These are phyloP conservation scores for Alauda arvensis DNA, from an alignment of 2,797 vertebrate species.

Conservation along the genomic window DNA sequence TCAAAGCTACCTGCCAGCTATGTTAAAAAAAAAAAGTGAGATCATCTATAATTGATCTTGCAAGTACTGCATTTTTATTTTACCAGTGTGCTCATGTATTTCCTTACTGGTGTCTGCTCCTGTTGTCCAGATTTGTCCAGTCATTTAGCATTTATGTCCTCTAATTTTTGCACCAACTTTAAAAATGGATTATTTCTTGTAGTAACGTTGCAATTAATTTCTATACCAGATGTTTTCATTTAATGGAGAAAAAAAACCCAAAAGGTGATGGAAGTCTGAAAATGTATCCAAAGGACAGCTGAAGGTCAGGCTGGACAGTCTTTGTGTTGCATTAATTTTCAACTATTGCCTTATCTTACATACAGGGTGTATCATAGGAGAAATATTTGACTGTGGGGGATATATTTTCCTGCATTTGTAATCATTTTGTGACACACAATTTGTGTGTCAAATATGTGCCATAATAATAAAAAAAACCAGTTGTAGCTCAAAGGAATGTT, in stretches of 20 bases:
- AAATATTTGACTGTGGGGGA: conserved; percentile 1
- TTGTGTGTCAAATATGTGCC: conserved; percentile 2
- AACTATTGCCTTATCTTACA: neutral
- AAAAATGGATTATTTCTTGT: neutral
- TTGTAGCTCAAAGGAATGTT: neutral
- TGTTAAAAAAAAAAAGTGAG: neutral
- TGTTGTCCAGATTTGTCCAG: neutral
- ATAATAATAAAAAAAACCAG: neutral
- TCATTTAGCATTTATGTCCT: neutral
- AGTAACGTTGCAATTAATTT: neutral
- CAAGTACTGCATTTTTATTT: neutral
- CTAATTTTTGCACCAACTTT: neutral
- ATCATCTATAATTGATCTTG: neutral
- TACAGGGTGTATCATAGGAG: neutral
- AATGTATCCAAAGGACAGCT: neutral
- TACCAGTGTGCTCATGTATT: neutral
- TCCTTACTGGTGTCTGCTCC: neutral
- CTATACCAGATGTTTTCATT: neutral
- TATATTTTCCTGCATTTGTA: neutral
- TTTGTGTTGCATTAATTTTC: conserved; percentile 14
- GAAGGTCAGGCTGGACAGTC: neutral
- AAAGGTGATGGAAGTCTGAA: neutral
- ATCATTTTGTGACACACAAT: neutral
- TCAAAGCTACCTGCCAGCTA: neutral
- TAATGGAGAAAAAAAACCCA: neutral